Conservation (phyloP, 2,797 vertebrate genomes). For the Amblyopsis hoosieri region DNA sequence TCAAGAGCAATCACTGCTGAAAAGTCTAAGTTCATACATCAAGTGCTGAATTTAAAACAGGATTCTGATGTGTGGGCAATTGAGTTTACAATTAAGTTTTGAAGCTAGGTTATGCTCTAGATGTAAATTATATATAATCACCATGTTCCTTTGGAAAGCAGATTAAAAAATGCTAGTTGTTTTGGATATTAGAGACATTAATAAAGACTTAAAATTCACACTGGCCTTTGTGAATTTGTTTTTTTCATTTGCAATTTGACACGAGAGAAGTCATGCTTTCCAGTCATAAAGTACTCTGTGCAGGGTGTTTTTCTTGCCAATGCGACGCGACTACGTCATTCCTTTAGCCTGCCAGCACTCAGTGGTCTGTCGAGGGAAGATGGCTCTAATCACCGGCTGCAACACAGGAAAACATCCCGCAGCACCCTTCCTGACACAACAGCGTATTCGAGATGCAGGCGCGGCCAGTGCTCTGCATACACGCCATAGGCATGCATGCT, state of each 20-base stretch:
- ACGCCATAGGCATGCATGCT: background rate
- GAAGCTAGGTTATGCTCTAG: too few relatives aligned
- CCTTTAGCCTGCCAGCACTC: constrained; percentile 53
- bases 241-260: background rate
- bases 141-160: constrained; percentile 6
- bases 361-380: constrained; percentile 61
- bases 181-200: background rate
- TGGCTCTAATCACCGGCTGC: constrained; percentile 69
- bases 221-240: background rate
- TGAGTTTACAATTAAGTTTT: constrained; percentile 7
- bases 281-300: constrained; percentile 29
- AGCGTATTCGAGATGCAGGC: constrained; percentile 43
- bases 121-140: background rate
- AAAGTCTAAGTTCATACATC: background rate
- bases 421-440: constrained; percentile 60
- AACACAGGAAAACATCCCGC: constrained; percentile 69
- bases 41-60: background rate
- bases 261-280: constrained; percentile 12
- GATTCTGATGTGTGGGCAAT: constrained; percentile 9
- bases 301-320: constrained; percentile 31
- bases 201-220: background rate
- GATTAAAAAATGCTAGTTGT: background rate
- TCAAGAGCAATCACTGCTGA: background rate
- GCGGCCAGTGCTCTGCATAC: constrained; percentile 20
- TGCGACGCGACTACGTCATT: constrained; percentile 72